A percentile compares a stretch with the other conserved stretches of the same genome.
Conservation (phyloP, 2,888 invertebrate genomes). For the Pemphredon lugubris region DNA sequence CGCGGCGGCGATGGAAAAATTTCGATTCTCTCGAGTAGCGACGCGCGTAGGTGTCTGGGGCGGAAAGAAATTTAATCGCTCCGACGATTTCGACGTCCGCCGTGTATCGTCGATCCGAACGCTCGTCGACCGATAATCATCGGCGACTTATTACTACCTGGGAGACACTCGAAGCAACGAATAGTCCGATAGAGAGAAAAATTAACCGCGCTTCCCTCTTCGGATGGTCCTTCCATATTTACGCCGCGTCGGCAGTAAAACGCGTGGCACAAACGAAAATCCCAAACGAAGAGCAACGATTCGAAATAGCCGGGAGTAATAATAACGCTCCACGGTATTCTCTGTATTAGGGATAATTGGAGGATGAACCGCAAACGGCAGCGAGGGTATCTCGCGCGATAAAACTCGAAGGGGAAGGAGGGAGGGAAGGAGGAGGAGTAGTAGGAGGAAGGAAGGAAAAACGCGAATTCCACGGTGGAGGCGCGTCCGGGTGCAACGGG, state of each 20-base stretch:
- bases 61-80: no score
- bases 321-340: constrained; percentile 67
- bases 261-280: constrained; percentile 40
- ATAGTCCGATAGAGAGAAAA: no score
- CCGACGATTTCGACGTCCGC: no score
- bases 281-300: constrained; percentile 51
- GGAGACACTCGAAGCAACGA: no score
- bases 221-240: constrained; percentile 3
- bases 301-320: constrained; percentile 63
- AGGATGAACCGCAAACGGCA: constrained; percentile 70
- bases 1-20: not conserved
- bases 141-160: no score
- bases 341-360: constrained; percentile 73
- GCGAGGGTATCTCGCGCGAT: constrained; percentile 64
- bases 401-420: constrained; percentile 52
- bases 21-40: constrained; percentile 13
- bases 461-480: constrained; percentile 64
- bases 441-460: constrained; percentile 49
- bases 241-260: constrained; percentile 12
- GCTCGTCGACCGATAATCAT: no score
- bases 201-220: no score
- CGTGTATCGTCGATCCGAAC: no score
- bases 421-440: constrained; percentile 9
- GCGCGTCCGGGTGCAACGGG: constrained; percentile 60
- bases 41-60: no score